Evolutionary conservation across 2,113 vertebrate genomes (phyloP), one percentile per base, ranked within the genome.

Genomic region (Ciconia boyciana): DNA sequence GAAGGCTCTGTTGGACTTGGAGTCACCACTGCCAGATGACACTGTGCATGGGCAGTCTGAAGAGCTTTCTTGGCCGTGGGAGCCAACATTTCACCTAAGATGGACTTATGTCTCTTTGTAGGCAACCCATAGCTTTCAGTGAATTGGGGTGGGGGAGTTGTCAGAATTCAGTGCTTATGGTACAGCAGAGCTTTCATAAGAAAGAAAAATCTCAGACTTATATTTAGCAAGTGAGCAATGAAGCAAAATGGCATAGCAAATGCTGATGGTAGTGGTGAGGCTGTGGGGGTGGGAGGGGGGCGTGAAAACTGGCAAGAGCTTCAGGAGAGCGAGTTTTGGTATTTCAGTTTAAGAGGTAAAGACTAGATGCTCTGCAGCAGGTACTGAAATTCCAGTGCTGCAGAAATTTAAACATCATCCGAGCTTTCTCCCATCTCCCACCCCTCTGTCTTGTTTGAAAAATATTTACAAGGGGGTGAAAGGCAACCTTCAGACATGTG

Each of bases 181-280:
- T 80, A 89, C 55, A 87, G 93, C 39, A 89, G 46, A 87, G 60
- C 78, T 96, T 66, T 81, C 76, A 90, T 75, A 70, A 94, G 49
- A 84, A 93, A 87, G 36, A 91, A 94, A 86, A 88, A 87, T n/a
- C 92, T 89, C 82, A 92, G 60, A 55, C 44, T 91, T 96, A 96
- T 95, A 95, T 96, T 94, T 96, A 97, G 94, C 54, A 83, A 96
- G 66, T 92, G 84, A 96, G 96, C 94, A 96, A 91, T 87, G 75
- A 96, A 93, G 78, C 48, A 8, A 95, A 96, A 93, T 95, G 90
- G 93, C 95, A 95, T 44, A 91, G 93, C 93, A 90, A 96, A 82
- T 58, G 83, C 93, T 96, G 96, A 94, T 32, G 13, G 85, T 84
- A 81, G 60, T 90, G 92, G 91, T 76, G 78, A 96, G 82, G 89